These are phyloP conservation scores for Brachirus orientalis DNA, from an alignment of 2,113 vertebrate genomes.

Conservation along the genomic window DNA sequence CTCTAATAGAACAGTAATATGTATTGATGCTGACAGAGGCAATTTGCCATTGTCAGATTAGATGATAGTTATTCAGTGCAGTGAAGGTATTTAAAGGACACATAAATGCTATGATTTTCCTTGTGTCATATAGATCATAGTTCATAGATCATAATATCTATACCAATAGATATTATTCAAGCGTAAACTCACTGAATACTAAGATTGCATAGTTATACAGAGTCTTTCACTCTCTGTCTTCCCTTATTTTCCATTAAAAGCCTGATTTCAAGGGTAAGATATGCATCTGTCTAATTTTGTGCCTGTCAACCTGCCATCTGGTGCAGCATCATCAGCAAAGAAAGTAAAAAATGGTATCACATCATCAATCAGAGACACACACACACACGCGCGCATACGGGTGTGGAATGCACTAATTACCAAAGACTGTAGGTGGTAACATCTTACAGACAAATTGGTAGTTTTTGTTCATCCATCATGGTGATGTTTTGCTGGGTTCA, in stretches of 20 bases:
- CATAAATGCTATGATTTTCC: background rate
- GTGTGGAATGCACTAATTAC: background rate
- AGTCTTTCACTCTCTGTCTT: conserved; percentile 31
- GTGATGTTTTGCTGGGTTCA: conserved; percentile 7
- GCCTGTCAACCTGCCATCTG: conserved; percentile 76
- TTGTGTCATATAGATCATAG: too few relatives aligned
- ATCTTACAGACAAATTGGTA: background rate
- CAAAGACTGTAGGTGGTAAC: conserved; percentile 1
- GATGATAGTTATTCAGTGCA: too few relatives aligned
- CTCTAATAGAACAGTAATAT: background rate
- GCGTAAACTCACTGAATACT: conserved; percentile 6
- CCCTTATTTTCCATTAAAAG: conserved; percentile 24
- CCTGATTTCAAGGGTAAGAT: conserved; percentile 61
- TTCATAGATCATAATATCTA: too few relatives aligned
- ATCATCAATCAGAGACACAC: conserved; percentile 33
- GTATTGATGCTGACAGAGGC: background rate
- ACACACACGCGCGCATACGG: background rate
- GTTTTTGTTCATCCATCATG: conserved; percentile 12
- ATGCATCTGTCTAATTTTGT: conserved; percentile 78
- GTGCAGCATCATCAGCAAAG: conserved; percentile 60
- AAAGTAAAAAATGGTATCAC: conserved; percentile 40
- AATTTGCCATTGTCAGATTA: too few relatives aligned
- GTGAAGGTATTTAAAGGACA: background rate
- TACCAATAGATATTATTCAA: conserved; percentile 14
- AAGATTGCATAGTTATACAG: conserved; percentile 25